A percentile compares a stretch with the other conserved stretches of the same genome.
phyloP scores from a whole-genome alignment of 2,888 invertebrate species.

The Caradrina clavipalpis region DNA sequence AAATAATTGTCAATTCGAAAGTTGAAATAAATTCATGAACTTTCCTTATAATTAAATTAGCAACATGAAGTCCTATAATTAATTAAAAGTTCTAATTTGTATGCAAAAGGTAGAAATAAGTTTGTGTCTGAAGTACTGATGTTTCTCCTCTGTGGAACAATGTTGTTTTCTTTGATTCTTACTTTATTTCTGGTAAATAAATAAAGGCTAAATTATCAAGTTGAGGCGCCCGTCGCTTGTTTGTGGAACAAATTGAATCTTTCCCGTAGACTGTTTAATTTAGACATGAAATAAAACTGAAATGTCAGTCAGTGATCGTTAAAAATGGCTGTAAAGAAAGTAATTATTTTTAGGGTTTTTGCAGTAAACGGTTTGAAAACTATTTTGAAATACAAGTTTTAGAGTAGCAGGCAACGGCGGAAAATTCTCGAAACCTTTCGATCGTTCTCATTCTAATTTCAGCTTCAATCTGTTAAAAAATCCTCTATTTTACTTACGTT shows the following conservation, averaged over 20 bases:
- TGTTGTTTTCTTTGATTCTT: constrained; percentile 55
- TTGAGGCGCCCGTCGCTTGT: constrained; percentile 68
- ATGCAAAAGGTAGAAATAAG: constrained; percentile 64
- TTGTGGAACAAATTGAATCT: constrained; percentile 81
- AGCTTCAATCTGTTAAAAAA: no score
- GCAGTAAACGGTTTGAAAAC: background rate
- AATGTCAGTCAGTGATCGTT: constrained; percentile 1
- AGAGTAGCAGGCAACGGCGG: no score
- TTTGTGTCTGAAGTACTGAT: constrained; percentile 42
- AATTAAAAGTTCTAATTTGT: constrained; percentile 71
- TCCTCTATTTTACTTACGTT: no score
- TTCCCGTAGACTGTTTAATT: constrained; percentile 78
- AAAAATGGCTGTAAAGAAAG: constrained; percentile 4
- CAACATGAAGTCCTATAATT: constrained; percentile 68
- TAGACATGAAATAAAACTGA: constrained; percentile 60
- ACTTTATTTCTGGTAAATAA: constrained; percentile 63
- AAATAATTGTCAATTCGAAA: constrained; percentile 60
- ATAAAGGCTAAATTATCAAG: constrained; percentile 73
- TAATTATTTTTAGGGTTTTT: constrained; percentile 4
- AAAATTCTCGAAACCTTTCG: no score
- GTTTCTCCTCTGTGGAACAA: constrained; percentile 34
- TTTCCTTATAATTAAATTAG: constrained; percentile 67
- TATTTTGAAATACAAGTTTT: background rate
- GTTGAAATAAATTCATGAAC: constrained; percentile 64
- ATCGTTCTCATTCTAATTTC: no score